These are phyloP conservation scores for Araneus ventricosus DNA, from an alignment of 1,140 invertebrate genomes.

Conservation along the genomic window DNA sequence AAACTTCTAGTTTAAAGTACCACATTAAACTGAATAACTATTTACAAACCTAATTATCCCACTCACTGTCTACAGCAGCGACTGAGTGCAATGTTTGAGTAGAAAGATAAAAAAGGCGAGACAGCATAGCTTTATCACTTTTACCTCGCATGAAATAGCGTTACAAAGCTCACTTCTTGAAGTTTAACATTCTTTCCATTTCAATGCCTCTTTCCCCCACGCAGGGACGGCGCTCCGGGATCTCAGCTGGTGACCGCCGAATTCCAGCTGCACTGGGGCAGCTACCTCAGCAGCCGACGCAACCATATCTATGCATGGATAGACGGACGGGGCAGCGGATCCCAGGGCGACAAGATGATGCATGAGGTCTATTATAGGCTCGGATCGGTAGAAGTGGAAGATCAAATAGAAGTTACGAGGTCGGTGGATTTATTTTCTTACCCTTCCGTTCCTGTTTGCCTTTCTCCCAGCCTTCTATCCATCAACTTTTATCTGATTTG, in stretches of 20 bases:
- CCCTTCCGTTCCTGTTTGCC: neutral
- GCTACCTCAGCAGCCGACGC: slow-evolving; percentile 88
- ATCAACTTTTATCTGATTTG: slow-evolving; percentile 12
- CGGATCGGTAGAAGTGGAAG: slow-evolving; percentile 91
- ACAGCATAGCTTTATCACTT: too few species aligned
- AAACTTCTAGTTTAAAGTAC: too few species aligned
- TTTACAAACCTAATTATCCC: too few species aligned
- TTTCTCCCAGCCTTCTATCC: neutral
- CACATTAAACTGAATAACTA: too few species aligned
- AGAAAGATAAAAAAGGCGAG: too few species aligned
- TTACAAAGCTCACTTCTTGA: neutral
- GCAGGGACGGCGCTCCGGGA: slow-evolving; percentile 91
- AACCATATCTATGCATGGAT: slow-evolving; percentile 93
- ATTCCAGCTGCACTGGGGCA: slow-evolving; percentile 92
- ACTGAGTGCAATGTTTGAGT: too few species aligned
- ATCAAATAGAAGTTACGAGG: slow-evolving; percentile 93
- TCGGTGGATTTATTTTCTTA: slow-evolving; percentile 81
- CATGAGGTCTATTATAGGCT: slow-evolving; percentile 91
- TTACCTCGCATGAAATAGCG: too few species aligned
- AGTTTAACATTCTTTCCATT: slow-evolving; percentile 24
- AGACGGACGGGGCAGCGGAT: slow-evolving; percentile 91
- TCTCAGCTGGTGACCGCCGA: slow-evolving; percentile 91
- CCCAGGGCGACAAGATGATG: slow-evolving; percentile 89
- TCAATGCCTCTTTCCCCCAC: neutral
- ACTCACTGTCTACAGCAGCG: too few species aligned